These are phyloP conservation scores for Epistrophe eligans DNA, from an alignment of 2,888 invertebrate genomes.

Conservation along the genomic window DNA sequence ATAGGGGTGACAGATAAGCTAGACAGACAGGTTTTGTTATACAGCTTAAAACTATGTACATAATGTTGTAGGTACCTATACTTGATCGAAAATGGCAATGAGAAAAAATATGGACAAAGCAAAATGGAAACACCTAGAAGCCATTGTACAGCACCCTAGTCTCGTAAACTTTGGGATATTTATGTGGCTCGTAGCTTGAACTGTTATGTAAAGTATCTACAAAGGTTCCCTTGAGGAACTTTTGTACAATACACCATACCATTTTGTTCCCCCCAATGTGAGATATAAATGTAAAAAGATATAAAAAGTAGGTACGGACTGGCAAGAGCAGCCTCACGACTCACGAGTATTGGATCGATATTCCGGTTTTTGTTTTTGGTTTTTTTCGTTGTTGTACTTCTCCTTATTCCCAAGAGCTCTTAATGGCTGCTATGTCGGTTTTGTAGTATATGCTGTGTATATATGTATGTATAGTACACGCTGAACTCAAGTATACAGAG, in stretches of 20 bases:
- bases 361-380: constrained; percentile 39
- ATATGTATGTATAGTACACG: constrained; percentile 10
- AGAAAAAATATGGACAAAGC: constrained; percentile 9
- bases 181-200: constrained; percentile 4
- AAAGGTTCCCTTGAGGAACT: constrained; percentile 10
- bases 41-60: not conserved
- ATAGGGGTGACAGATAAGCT: not conserved
- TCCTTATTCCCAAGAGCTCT: constrained; percentile 46
- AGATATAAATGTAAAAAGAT: not conserved
- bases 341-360: constrained; percentile 71
- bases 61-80: not conserved
- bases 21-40: not conserved
- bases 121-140: not conserved
- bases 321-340: constrained; percentile 60
- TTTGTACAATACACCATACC: not conserved
- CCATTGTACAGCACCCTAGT: not conserved
- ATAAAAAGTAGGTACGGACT: constrained; percentile 30
- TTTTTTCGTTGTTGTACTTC: constrained; percentile 5
- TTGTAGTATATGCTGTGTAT: constrained; percentile 10
- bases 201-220: constrained; percentile 11
- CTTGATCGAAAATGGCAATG: not conserved
- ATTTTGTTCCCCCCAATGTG: not conserved
- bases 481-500: not conserved
- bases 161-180: not conserved
- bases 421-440: constrained; percentile 37